Base-by-base conservation (phyloP, 2,888 invertebrate species). In the Caenorhabditis virilis region DNA sequence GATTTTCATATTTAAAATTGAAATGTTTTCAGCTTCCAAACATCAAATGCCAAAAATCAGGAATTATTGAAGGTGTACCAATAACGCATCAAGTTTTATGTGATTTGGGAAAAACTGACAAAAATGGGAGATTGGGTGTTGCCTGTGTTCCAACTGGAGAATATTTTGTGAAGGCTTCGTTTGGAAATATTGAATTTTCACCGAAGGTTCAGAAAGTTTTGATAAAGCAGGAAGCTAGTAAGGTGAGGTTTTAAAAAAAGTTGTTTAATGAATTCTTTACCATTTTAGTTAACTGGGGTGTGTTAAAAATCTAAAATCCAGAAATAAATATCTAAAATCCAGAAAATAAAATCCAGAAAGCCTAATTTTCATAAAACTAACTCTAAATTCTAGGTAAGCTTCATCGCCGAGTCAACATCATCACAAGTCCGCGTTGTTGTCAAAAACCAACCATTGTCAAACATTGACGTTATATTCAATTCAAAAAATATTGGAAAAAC, bases 61-160 rank as follows among this genome's bases (percentile, higher is more conserved):
- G 51, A 36, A 52, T 47, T 4, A 33, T 41, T 7, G 3, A 27
- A 13, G 26, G 46, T 11, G 51, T 62, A 6, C 62, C 69, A 23
- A 33, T 15, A 33, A 50, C 41, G 20, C 49, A 50, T 38, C 46
- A 54, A n/a, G 72, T 68, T 60, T 48, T 48, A 18, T 80, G 78
- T 55, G 15, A 62, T 1, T 43, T 78, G 23, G 71, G 73, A 42
- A 63, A 68, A 39, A 76, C 79, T 1, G 58, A 68, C 33, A 16
- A 55, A 54, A 86, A 87, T 42, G 95, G 95, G 13, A 87, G 88
- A 78, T 94, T 93, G 83, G 84, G 84, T 3, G 94, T 94, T 78
- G 89, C 89, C 1, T 87, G 90, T 48, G 87, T 95, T 1, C 90
- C 91, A 0, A 89, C 90, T 15, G 95, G 93, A 4, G 87, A 89